Evolutionary conservation across 2,113 vertebrate species (phyloP).

Genomic region (Petromus typicus): DNA sequence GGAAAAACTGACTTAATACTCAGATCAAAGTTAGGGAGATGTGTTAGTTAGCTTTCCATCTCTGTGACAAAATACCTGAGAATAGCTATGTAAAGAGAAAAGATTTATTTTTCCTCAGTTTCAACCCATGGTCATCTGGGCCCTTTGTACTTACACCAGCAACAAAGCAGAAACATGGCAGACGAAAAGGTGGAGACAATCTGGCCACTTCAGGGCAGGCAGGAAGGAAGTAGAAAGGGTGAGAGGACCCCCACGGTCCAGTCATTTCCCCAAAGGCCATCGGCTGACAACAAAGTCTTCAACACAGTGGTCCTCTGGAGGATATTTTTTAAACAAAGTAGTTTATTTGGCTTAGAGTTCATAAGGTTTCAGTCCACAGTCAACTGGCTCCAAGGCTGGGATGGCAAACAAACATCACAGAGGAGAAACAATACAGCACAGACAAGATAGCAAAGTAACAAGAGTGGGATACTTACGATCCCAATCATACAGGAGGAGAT

Average conservation of each 20-base stretch:
- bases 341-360: no score
- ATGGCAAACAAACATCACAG: no score
- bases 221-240: not conserved
- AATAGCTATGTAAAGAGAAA: not conserved
- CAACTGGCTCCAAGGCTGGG: no score
- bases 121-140: not conserved
- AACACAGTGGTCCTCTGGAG: not conserved
- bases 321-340: no score
- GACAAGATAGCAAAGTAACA: no score
- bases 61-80: not conserved
- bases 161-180: not conserved
- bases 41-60: not conserved
- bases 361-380: no score
- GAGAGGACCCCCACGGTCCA: not conserved
- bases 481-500: not conserved
- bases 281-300: not conserved
- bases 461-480: not conserved
- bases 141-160: not conserved
- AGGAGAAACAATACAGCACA: no score
- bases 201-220: not conserved
- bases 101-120: not conserved
- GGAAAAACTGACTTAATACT: not conserved
- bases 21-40: not conserved
- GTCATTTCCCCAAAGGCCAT: not conserved
- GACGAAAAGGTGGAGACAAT: not conserved